Evolutionary conservation across 2,888 invertebrate species (phyloP), one percentile per base, ranked within the genome.

Genomic region (Hemistola chrysoprasaria): DNA sequence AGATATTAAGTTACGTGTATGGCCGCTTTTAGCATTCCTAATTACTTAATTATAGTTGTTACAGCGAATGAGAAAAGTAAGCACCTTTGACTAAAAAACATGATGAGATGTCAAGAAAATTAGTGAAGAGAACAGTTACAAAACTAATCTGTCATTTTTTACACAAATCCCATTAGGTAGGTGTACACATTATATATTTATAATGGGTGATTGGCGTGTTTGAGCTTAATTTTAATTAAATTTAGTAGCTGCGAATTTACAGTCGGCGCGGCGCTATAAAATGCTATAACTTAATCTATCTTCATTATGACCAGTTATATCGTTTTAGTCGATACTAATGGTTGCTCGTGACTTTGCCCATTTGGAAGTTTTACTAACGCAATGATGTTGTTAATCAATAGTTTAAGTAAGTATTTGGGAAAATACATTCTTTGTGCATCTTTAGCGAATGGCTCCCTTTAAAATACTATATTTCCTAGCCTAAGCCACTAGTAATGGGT

Each of bases 41-140:
- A 16, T 16, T 47, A 51, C 44, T 57, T 49, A 44, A 56, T 60
- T 60, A 59, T 59, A 54, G 16, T 16, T 16, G 16, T 16, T 16
- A 16, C 16, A 3, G 16, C 4, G 16, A 16, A 16, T 16, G 4
- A 56, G 61, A 52, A 39, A 16, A 16, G 50, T 59, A 72, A 64
- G n/a, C n/a, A n/a, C n/a, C n/a, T n/a, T 16, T 16, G 16, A 16
- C 16, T 16, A 71, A 62, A 71, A 60, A 59, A 70, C 78, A 69
- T 77, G 73, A 67, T 16, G 59, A 16, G 4, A 3, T 16, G 16
- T 3, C 16, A 16, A 16, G 16, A 16, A 16, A 16, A 16, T 16
- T 16, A 16, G 2, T 16, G 3, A 16, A 16, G 16, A 16, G 16
- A 16, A 16, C 16, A 16, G 16, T 16, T 16, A 16, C 16, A 16